These are phyloP conservation scores for Siniperca undulata DNA, from an alignment of 2,797 vertebrate species.

Conservation along the genomic window DNA sequence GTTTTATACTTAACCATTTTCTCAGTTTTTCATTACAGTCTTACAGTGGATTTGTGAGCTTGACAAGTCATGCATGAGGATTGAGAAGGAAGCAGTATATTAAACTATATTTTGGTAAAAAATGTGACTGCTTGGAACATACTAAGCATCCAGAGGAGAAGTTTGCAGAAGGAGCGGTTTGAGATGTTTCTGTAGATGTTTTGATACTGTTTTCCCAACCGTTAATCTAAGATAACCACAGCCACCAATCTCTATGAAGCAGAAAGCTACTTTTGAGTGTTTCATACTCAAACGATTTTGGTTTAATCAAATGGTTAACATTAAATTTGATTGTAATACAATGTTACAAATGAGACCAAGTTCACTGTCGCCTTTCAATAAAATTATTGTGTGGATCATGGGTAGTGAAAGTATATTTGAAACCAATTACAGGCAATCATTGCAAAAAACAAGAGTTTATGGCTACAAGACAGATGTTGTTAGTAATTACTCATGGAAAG, in stretches of 20 bases:
- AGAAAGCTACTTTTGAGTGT: neutral
- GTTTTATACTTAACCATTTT: neutral
- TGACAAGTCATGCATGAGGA: neutral
- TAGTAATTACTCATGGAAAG: constrained; percentile 42
- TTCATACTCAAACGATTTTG: neutral
- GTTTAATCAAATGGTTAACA: neutral
- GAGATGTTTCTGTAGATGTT: neutral
- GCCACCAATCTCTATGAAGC: neutral
- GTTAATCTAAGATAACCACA: neutral
- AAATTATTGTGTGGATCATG: constrained; percentile 10
- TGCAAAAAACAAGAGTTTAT: constrained; percentile 36
- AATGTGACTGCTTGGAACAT: neutral
- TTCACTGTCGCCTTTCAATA: neutral
- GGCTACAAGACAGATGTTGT: constrained; percentile 32
- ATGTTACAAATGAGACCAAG: neutral
- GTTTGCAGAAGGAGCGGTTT: neutral
- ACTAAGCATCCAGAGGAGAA: neutral
- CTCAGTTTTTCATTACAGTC: neutral
- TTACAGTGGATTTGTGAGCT: neutral
- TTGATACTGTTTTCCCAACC: neutral
- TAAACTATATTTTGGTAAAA: neutral
- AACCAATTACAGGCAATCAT: constrained; percentile 18
- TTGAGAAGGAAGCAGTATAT: neutral
- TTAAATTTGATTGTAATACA: neutral
- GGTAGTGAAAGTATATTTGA: constrained; percentile 25